Percentiles rank a stretch among this genome's conserved stretches.
Conservation (phyloP, 2,113 vertebrate genomes). For the Oophaga pumilio region DNA sequence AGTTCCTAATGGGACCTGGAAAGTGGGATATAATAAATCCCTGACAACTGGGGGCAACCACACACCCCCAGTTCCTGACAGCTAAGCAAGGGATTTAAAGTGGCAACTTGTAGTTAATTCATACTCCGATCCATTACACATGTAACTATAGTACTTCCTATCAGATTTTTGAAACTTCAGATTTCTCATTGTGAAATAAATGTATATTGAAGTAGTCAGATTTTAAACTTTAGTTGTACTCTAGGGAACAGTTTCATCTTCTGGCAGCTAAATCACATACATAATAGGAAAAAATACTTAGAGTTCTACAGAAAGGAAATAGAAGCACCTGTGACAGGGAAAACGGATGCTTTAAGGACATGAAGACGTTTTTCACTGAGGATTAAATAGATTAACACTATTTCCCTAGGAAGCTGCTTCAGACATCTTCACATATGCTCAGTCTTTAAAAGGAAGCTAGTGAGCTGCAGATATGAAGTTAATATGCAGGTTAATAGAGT, state of each 20-base stretch:
- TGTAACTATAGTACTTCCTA: conserved; percentile 2
- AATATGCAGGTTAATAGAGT: too few relatives aligned
- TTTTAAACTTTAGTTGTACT: conserved; percentile 9
- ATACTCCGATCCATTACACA: neutral
- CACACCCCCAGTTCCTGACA: too few relatives aligned
- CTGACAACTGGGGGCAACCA: too few relatives aligned
- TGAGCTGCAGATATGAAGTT: too few relatives aligned
- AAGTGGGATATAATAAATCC: too few relatives aligned
- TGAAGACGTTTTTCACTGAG: neutral
- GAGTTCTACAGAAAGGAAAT: neutral
- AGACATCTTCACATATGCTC: neutral
- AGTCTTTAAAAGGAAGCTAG: too few relatives aligned
- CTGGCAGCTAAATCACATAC: conserved; percentile 15
- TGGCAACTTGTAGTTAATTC: conserved; percentile 17
- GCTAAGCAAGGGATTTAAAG: conserved; percentile 14
- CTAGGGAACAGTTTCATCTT: conserved; percentile 15
- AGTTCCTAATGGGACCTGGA: too few relatives aligned
- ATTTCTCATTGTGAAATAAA: conserved; percentile 30
- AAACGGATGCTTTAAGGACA: conserved; percentile 10
- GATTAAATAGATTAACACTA: neutral
- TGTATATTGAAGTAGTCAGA: conserved; percentile 25
- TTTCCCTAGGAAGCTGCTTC: neutral
- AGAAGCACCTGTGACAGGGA: conserved; percentile 1
- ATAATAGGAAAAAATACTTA: conserved; percentile 12
- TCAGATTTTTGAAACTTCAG: conserved; percentile 6